Percentiles rank a stretch among this genome's conserved stretches.
Conservation (phyloP, 1,140 invertebrate species). For the Aphelinus atriplicis region DNA sequence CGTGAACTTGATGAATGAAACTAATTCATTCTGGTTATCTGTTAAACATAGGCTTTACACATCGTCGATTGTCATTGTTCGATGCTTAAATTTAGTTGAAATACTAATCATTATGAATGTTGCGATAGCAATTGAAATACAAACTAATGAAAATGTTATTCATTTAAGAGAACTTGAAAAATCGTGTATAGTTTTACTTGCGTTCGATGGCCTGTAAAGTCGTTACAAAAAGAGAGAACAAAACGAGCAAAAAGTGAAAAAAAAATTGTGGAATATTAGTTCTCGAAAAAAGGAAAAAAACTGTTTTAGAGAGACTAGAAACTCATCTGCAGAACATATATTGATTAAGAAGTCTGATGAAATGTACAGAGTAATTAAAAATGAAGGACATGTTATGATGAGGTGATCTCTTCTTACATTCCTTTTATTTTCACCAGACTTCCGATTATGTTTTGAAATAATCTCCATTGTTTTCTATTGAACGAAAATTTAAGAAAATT, state of each 20-base stretch:
- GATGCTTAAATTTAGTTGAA: conserved; percentile 21
- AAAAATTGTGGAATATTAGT: background rate
- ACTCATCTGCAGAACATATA: background rate
- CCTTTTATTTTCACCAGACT: conserved; percentile 11
- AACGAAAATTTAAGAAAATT: too few relatives aligned
- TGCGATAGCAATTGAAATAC: conserved; percentile 10
- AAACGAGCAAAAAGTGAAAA: background rate
- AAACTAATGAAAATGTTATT: conserved; percentile 9
- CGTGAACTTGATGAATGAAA: background rate
- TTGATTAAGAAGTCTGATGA: conserved; percentile 27
- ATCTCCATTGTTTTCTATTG: conserved; percentile 24
- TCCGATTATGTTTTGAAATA: conserved; percentile 8
- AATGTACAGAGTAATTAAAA: conserved; percentile 17
- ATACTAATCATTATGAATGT: conserved; percentile 14
- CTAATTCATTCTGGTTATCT: background rate
- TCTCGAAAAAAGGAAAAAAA: background rate
- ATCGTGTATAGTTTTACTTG: conserved; percentile 16
- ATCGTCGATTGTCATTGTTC: conserved; percentile 1
- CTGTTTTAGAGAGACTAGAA: conserved; percentile 10
- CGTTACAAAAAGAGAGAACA: background rate
- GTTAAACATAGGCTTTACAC: background rate
- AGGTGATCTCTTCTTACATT: background rate
- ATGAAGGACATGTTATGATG: conserved; percentile 7
- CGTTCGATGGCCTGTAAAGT: background rate
- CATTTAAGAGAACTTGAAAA: conserved; percentile 14